Conservation (phyloP, 2,888 invertebrate species). For the Epinotia bilunana region DNA sequence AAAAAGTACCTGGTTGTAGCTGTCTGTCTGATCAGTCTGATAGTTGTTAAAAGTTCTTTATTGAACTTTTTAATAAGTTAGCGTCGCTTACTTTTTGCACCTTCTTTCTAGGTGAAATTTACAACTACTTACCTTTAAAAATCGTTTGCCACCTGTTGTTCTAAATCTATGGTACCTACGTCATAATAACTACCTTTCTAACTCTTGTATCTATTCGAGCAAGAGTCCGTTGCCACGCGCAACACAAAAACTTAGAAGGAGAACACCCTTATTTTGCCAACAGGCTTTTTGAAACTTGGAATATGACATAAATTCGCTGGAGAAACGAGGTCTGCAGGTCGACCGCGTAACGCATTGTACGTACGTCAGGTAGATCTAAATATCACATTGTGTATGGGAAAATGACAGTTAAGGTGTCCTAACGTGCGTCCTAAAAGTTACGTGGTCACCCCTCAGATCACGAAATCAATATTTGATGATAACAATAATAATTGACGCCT, state of each 20-base stretch:
- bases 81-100: constrained; percentile 21
- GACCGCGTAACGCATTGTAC: too few relatives aligned
- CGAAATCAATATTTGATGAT: neutral
- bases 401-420: too few relatives aligned
- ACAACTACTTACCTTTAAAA: constrained; percentile 8
- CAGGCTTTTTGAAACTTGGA: neutral
- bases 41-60: constrained; percentile 37
- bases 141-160: constrained; percentile 5
- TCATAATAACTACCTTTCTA: neutral
- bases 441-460: too few relatives aligned
- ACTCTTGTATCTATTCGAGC: neutral
- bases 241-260: neutral
- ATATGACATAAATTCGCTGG: neutral
- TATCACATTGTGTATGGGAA: too few relatives aligned
- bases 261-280: neutral
- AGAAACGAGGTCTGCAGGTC: neutral
- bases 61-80: constrained; percentile 36
- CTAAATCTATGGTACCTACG: neutral
- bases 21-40: constrained; percentile 26
- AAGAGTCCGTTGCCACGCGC: neutral
- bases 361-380: too few relatives aligned
- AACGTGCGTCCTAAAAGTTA: too few relatives aligned
- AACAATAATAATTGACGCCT: too few relatives aligned
- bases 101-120: constrained; percentile 28
- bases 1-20: constrained; percentile 13